phyloP scores from a whole-genome alignment of 92 coral and sea anemone genomes.

The Zoanthus sociatus region DNA sequence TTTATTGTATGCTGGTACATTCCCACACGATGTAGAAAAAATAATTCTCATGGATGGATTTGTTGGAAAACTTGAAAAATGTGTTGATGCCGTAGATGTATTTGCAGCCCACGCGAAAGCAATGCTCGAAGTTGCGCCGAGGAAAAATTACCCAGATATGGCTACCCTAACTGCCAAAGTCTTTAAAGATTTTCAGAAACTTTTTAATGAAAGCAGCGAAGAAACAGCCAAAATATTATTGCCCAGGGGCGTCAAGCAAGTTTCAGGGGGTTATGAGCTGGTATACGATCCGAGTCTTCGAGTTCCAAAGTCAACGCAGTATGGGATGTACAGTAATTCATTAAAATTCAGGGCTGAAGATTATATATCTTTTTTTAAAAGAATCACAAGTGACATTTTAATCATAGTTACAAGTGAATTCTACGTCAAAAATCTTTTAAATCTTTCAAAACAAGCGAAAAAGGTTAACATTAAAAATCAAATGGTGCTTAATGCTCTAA shows the following conservation, averaged over 20 bases:
- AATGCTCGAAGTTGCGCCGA: constrained; percentile 11
- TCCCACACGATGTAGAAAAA: constrained; percentile 66
- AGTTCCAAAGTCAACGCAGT: background rate
- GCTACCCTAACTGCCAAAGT: constrained; percentile 14
- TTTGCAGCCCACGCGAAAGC: constrained; percentile 17
- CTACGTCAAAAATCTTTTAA: background rate
- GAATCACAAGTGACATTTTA: constrained; percentile 22
- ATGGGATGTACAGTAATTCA: background rate
- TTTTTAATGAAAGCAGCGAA: background rate
- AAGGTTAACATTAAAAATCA: background rate
- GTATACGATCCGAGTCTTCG: constrained; percentile 20
- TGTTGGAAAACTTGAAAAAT: too few relatives aligned
- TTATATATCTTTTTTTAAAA: constrained; percentile 19
- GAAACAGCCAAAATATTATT: constrained; percentile 22
- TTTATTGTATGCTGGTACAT: constrained; percentile 71
- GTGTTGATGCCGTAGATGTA: constrained; percentile 16
- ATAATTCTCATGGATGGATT: constrained; percentile 62
- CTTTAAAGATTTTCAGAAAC: background rate
- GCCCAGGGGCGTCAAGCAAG: background rate
- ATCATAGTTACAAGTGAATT: background rate
- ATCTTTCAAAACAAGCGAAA: too few relatives aligned
- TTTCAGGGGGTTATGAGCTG: constrained; percentile 5
- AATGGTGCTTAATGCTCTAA: background rate
- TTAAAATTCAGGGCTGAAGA: constrained; percentile 15
- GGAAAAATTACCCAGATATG: constrained; percentile 14